These are phyloP conservation scores for Drosophila subpulchrella DNA, from an alignment of 1,140 invertebrate genomes.

Conservation along the genomic window DNA sequence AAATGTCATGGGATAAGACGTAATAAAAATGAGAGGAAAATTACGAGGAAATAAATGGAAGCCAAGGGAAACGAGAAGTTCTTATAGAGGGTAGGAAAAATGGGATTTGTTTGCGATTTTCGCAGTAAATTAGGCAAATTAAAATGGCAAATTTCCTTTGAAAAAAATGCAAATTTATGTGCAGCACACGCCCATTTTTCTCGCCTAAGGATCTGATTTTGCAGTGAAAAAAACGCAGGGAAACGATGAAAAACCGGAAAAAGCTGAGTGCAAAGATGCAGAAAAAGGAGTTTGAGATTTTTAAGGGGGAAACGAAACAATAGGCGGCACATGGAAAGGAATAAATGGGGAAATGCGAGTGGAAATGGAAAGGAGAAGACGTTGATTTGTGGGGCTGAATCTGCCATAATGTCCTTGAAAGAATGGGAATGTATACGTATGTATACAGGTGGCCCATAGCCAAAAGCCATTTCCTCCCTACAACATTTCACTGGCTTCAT, in stretches of 20 bases:
- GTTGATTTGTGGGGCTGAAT: slow-evolving; percentile 60
- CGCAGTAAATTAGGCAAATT: slow-evolving; percentile 53
- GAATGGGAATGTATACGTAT: slow-evolving; percentile 17
- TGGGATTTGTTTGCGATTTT: slow-evolving; percentile 15
- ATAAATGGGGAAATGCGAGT: slow-evolving; percentile 11
- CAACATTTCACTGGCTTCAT: slow-evolving; percentile 2
- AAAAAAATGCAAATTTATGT: slow-evolving; percentile 41
- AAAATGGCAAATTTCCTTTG: slow-evolving; percentile 38
- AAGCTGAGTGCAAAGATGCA: slow-evolving; percentile 24
- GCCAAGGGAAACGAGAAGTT: background rate
- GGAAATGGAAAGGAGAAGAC: slow-evolving; percentile 39
- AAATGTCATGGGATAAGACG: slow-evolving; percentile 55
- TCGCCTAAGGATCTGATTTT: slow-evolving; percentile 15
- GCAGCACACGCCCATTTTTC: slow-evolving; percentile 14
- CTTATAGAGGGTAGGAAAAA: slow-evolving; percentile 4
- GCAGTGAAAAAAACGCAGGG: slow-evolving; percentile 4
- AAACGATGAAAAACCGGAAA: slow-evolving; percentile 6
- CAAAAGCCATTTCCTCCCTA: slow-evolving; percentile 28
- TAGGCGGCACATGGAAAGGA: slow-evolving; percentile 4
- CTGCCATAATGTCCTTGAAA: slow-evolving; percentile 67
- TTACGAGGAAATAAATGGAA: background rate
- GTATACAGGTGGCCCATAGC: slow-evolving; percentile 71
- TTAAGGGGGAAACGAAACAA: slow-evolving; percentile 17
- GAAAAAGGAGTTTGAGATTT: slow-evolving; percentile 27
- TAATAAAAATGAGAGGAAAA: slow-evolving; percentile 54